Evolutionary conservation across 2,888 invertebrate genomes (phyloP).

Genomic region (Hypomecis atomaria): DNA sequence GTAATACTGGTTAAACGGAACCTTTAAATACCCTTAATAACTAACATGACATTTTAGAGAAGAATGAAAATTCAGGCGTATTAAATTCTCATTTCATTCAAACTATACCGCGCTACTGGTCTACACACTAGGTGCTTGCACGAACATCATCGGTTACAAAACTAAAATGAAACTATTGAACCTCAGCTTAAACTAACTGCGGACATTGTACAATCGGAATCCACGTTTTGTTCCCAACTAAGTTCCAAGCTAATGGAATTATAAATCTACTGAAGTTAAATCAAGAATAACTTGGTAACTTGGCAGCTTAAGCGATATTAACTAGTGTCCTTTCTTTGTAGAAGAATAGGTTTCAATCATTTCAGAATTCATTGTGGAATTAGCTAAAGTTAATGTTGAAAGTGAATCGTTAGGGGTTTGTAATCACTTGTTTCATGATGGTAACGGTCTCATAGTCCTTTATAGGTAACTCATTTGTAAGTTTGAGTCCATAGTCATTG

Average conservation of each 20-base stretch:
- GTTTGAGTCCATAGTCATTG: too few species aligned
- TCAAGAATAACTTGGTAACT: constrained; percentile 41
- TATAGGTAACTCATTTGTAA: too few species aligned
- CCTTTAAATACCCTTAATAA: too few species aligned
- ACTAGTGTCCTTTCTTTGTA: constrained; percentile 32
- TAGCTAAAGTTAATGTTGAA: constrained; percentile 11
- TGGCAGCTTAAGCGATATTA: constrained; percentile 31
- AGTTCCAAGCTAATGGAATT: constrained; percentile 44
- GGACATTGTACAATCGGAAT: constrained; percentile 40
- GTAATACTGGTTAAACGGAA: too few species aligned
- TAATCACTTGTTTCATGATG: constrained; percentile 1
- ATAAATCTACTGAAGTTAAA: constrained; percentile 44
- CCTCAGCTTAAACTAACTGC: constrained; percentile 36
- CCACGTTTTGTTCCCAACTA: constrained; percentile 40
- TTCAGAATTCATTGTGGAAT: constrained; percentile 4
- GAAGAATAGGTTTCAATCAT: constrained; percentile 1
- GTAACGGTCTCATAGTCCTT: too few species aligned
- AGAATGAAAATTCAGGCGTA: too few species aligned
- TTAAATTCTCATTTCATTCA: too few species aligned
- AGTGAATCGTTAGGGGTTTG: constrained; percentile 7
- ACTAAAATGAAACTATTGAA: constrained; percentile 34
- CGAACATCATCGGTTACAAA: constrained; percentile 4
- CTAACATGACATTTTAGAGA: too few species aligned
- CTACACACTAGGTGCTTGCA: constrained; percentile 1
- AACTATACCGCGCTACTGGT: not conserved